These are phyloP conservation scores for Oenanthe melanoleuca DNA, from an alignment of 2,113 vertebrate genomes.

Conservation along the genomic window DNA sequence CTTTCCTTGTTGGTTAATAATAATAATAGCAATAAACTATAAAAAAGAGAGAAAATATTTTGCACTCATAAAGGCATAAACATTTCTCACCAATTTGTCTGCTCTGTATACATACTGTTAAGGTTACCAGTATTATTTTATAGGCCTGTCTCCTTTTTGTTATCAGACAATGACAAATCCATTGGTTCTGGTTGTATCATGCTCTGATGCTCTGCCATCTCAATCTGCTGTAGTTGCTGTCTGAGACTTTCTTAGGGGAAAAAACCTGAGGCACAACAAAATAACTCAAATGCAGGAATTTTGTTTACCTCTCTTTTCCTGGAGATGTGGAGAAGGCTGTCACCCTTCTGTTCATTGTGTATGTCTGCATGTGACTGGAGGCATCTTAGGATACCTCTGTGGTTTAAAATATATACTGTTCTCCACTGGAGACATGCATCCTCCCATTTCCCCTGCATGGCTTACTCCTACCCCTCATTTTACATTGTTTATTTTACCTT, in stretches of 20 bases:
- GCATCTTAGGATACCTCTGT: background rate
- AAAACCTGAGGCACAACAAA: background rate
- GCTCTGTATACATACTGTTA: background rate
- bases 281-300: background rate
- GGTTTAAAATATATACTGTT: background rate
- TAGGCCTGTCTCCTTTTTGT: background rate
- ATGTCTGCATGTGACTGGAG: background rate
- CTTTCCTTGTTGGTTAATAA: background rate
- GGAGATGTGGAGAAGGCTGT: background rate
- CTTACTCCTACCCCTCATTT: background rate
- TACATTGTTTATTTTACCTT: background rate
- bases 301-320: background rate
- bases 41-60: background rate
- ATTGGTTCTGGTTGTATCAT: background rate
- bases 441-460: background rate
- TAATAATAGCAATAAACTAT: background rate
- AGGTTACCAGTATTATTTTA: background rate
- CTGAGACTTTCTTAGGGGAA: background rate
- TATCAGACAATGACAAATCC: constrained; percentile 9
- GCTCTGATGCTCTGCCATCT: background rate
- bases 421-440: background rate
- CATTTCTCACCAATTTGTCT: background rate
- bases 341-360: background rate
- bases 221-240: background rate
- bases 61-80: background rate